Percentiles rank a stretch among this genome's conserved stretches.
These are phyloP conservation scores for Spialia ferax DNA, from an alignment of 2,888 invertebrate genomes.

Conservation along the genomic window DNA sequence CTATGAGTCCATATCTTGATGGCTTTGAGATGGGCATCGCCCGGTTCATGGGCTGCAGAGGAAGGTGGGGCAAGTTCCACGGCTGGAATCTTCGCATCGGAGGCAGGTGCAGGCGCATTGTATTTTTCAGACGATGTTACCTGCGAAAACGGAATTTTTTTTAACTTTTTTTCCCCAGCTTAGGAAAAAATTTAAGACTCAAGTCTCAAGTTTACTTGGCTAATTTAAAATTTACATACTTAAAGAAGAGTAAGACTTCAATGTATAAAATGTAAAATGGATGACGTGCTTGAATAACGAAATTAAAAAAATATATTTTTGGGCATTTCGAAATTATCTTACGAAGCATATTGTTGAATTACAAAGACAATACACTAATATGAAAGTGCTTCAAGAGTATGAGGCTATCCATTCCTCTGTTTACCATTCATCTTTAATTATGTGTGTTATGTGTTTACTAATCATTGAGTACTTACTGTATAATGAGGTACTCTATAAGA, in stretches of 20 bases:
- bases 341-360: too few relatives aligned
- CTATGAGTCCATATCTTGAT: slow-evolving; percentile 76
- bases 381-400: neutral
- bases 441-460: neutral
- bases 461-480: slow-evolving; percentile 71
- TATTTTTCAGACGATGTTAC: slow-evolving; percentile 57
- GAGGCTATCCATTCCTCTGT: neutral
- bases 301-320: too few relatives aligned
- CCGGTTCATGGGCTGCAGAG: slow-evolving; percentile 65
- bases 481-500: slow-evolving; percentile 81
- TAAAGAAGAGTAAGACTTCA: too few relatives aligned
- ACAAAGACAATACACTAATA: too few relatives aligned
- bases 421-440: too few relatives aligned
- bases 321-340: too few relatives aligned
- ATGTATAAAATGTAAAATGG: too few relatives aligned
- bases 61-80: slow-evolving; percentile 67
- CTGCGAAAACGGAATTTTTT: slow-evolving; percentile 50
- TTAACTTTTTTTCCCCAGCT: too few relatives aligned
- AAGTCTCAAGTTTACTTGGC: too few relatives aligned
- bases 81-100: slow-evolving; percentile 49
- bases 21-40: slow-evolving; percentile 78
- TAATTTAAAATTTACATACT: too few relatives aligned
- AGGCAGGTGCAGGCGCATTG: slow-evolving; percentile 40
- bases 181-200: too few relatives aligned
- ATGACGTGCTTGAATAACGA: too few relatives aligned